Conservation (phyloP, 2,113 vertebrate species). For the Muscicapa adusta region DNA sequence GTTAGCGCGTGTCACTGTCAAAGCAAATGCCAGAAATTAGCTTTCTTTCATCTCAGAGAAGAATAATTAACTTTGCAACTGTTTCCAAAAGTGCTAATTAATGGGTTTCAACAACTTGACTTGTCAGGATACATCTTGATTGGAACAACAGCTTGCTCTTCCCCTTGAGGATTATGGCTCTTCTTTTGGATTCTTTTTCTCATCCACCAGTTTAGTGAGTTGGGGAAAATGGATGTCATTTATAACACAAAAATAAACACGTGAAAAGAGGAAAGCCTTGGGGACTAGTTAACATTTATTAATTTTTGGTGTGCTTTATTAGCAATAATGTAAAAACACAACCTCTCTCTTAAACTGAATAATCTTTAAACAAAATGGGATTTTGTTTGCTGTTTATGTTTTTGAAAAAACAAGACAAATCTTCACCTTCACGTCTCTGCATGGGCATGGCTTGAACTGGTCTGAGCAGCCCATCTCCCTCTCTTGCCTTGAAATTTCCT, state of each 20-base stretch:
- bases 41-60: slow-evolving; percentile 78
- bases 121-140: slow-evolving; percentile 75
- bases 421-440: background rate
- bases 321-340: background rate
- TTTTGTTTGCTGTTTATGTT: background rate
- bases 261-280: background rate
- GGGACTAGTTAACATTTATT: slow-evolving; percentile 21
- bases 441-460: background rate
- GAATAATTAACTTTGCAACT: slow-evolving; percentile 84
- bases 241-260: slow-evolving; percentile 49
- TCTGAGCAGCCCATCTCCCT: background rate
- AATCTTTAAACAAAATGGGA: background rate
- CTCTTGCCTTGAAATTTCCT: background rate
- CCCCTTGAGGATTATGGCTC: slow-evolving; percentile 63
- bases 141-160: slow-evolving; percentile 62
- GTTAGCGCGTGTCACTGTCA: slow-evolving; percentile 79
- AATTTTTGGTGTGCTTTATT: slow-evolving; percentile 26
- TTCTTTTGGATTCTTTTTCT: slow-evolving; percentile 33
- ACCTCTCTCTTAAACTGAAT: background rate
- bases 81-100: slow-evolving; percentile 85
- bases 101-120: slow-evolving; percentile 79
- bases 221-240: slow-evolving; percentile 37
- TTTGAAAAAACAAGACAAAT: background rate
- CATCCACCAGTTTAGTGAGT: background rate
- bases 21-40: slow-evolving; percentile 81